Base-by-base conservation (phyloP, 2,888 invertebrate genomes). In the Phaedon cochleariae region DNA sequence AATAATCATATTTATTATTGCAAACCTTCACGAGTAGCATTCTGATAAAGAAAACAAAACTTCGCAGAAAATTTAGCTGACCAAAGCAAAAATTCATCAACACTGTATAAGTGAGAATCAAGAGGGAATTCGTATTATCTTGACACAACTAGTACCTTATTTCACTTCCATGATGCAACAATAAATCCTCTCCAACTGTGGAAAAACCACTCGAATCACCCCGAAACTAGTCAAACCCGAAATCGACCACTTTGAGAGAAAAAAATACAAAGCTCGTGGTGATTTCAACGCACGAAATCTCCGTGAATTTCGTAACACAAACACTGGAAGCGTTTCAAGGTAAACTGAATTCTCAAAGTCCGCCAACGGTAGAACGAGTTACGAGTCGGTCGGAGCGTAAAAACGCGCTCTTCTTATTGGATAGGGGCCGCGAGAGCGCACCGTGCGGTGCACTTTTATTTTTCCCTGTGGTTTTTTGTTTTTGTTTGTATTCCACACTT, bases 311-410 rank as follows among this genome's bases (percentile, higher is more conserved):
- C 41, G n/a, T n/a, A n/a, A 69, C 70, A 60, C 59, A 67, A 70
- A 65, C 57, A 21, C 66, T 54, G 52, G 52, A 69, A 74, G 67
- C 71, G 75, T 52, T 75, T 76, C 77, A 77, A 77, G 77, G 77
- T 77, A 77, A 77, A 77, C 77, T 75, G 69, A 71, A 61, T 21
- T 49, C 37, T 37, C 58, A 63, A 68, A 59, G 55, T 54, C 68
- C 67, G 57, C 55, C 62, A 66, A 68, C 73, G 73, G 74, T 76
- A 70, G 74, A 74, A 76, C 76, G 68, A 73, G 76, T 76, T 74
- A 71, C 69, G 70, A 68, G 70, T 69, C 71, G 74, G 69, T 72
- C 62, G 41, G 70, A 73, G 71, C 71, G 74, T 72, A 74, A 75
- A 77, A 74, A 76, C 71, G 71, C 71, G 66, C 64, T 54, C 62